phyloP scores from a whole-genome alignment of 1,140 invertebrate genomes.

The Aphaenogaster rudis region DNA sequence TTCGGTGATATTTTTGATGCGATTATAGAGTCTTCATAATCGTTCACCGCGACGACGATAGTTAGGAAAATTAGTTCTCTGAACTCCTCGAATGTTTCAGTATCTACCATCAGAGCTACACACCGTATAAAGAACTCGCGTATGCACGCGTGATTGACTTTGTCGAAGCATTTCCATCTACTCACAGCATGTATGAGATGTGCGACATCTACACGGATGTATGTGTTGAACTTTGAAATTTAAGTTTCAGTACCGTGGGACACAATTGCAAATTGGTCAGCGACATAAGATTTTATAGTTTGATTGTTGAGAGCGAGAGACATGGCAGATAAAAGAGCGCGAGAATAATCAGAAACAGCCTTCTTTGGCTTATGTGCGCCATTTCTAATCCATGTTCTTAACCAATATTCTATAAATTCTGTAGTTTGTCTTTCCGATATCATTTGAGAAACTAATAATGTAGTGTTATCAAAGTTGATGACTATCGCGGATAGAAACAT shows the following conservation, averaged over 20 bases:
- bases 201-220: background rate
- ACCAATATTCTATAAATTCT: constrained; percentile 1
- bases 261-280: background rate
- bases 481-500: background rate
- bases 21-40: constrained; percentile 4
- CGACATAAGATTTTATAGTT: background rate
- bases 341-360: background rate
- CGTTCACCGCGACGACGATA: background rate
- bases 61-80: background rate
- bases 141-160: background rate
- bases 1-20: constrained; percentile 7
- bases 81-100: background rate
- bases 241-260: background rate
- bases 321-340: background rate
- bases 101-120: background rate
- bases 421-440: background rate
- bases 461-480: background rate
- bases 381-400: background rate
- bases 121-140: too few species aligned
- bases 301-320: background rate
- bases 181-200: constrained; percentile 10
- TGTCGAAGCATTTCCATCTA: background rate
- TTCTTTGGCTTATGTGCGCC: background rate
- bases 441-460: background rate
- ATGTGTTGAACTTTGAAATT: background rate